phyloP scores from a whole-genome alignment of 2,113 vertebrate species.

The Arizona elegans region DNA sequence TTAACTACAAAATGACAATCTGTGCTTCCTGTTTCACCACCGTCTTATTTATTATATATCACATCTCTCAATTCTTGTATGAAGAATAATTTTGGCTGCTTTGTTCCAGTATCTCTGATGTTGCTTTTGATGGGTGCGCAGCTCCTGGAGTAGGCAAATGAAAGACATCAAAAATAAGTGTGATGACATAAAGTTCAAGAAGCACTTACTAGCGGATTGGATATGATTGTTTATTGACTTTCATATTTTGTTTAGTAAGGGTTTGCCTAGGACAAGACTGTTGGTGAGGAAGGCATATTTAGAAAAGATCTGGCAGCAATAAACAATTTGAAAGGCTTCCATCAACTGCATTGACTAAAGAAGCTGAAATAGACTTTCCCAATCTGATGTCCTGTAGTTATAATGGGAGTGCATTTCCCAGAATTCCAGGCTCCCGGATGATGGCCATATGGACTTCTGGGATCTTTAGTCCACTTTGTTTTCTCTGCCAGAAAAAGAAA shows the following conservation, averaged over 20 bases:
- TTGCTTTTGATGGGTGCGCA: background rate
- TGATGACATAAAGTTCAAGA: rapidly evolving
- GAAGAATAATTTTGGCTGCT: rapidly evolving
- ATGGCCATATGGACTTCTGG: background rate
- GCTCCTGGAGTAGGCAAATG: rapidly evolving
- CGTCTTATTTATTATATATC: background rate
- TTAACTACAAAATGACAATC: background rate
- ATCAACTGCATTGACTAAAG: background rate
- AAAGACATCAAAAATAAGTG: background rate
- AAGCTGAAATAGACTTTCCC: background rate
- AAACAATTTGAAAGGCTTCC: background rate
- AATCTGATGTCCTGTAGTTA: background rate
- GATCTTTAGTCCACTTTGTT: background rate
- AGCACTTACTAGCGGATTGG: rapidly evolving
- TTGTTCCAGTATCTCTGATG: background rate
- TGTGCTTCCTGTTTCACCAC: background rate
- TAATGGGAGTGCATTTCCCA: background rate
- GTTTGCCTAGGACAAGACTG: background rate
- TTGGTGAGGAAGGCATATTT: background rate
- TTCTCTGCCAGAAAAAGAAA: background rate
- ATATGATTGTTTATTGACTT: background rate
- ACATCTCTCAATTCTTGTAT: rapidly evolving
- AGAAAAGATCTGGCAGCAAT: background rate
- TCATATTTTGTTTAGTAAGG: background rate
- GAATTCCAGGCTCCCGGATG: background rate